phyloP scores from a whole-genome alignment of 2,113 vertebrate genomes.

The Triplophysa dalaica region DNA sequence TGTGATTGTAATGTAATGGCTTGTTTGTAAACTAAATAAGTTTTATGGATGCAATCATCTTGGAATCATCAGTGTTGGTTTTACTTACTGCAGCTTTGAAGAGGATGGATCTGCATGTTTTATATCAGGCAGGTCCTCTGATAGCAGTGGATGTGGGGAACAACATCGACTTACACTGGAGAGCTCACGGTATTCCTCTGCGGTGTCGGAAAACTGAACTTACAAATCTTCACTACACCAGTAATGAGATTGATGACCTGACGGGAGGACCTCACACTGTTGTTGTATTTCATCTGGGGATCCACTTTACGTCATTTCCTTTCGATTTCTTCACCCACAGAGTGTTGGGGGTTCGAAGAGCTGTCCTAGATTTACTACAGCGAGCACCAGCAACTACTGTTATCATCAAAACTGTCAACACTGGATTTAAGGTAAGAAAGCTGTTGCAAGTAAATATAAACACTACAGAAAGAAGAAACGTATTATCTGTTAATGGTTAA shows the following conservation, averaged over 20 bases:
- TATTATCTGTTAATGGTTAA: too few relatives aligned
- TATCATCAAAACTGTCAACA: conserved; percentile 59
- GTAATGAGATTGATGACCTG: conserved; percentile 45
- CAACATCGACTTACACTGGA: conserved; percentile 47
- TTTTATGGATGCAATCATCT: not conserved
- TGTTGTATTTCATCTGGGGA: conserved; percentile 52
- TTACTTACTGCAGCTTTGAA: conserved; percentile 44
- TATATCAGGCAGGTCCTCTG: conserved; percentile 36
- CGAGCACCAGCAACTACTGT: conserved; percentile 51
- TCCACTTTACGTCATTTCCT: conserved; percentile 59
- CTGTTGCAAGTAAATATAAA: too few relatives aligned
- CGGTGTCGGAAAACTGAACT: conserved; percentile 15
- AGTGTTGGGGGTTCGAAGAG: conserved; percentile 42
- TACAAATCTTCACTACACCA: conserved; percentile 50
- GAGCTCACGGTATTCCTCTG: conserved; percentile 55
- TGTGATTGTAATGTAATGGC: too few relatives aligned
- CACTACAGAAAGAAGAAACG: too few relatives aligned
- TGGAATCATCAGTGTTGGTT: not conserved
- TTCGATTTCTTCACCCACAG: conserved; percentile 35
- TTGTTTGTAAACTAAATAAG: too few relatives aligned
- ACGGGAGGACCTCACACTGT: conserved; percentile 50
- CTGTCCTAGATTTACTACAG: conserved; percentile 44
- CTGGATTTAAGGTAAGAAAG: conserved; percentile 44
- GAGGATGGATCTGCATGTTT: conserved; percentile 42
- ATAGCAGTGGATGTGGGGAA: conserved; percentile 31